A percentile compares a stretch with the other conserved stretches of the same genome.
phyloP scores from a whole-genome alignment of 2,797 vertebrate species.

The Coendou prehensilis region DNA sequence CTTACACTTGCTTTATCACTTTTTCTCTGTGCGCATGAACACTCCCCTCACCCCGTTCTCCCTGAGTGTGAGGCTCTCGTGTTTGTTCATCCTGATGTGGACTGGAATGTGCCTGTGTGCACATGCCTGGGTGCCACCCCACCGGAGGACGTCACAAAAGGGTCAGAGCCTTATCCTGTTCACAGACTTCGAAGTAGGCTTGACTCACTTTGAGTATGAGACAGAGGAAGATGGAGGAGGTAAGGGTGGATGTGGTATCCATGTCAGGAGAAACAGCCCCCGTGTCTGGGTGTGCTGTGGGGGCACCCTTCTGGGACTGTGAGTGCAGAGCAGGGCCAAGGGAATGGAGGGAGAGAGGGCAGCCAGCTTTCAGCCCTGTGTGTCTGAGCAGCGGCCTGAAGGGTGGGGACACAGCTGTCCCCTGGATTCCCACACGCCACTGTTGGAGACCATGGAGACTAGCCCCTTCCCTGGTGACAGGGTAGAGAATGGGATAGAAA shows the following conservation, averaged over 20 bases:
- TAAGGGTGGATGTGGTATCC: neutral
- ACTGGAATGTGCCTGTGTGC: neutral
- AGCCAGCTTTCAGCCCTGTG: neutral
- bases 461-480: neutral
- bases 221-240: neutral
- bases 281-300: neutral
- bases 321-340: neutral
- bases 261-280: neutral
- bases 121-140: too few relatives aligned
- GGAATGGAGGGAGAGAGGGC: neutral
- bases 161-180: neutral
- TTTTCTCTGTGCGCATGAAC: accelerated
- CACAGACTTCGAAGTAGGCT: neutral
- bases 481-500: neutral
- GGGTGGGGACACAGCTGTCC: neutral
- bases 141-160: too few relatives aligned
- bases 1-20: neutral
- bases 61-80: neutral
- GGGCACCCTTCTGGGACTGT: too few relatives aligned
- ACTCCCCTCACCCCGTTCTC: neutral
- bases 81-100: neutral
- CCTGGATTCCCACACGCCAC: neutral
- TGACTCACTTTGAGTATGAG: neutral
- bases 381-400: too few relatives aligned
- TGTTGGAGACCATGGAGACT: neutral